Percentiles rank a stretch among this genome's conserved stretches.
These are phyloP conservation scores for Petrosia ficiformis DNA, from an alignment of 37 sponge, comb jelly and placozoan genomes.

Conservation along the genomic window DNA sequence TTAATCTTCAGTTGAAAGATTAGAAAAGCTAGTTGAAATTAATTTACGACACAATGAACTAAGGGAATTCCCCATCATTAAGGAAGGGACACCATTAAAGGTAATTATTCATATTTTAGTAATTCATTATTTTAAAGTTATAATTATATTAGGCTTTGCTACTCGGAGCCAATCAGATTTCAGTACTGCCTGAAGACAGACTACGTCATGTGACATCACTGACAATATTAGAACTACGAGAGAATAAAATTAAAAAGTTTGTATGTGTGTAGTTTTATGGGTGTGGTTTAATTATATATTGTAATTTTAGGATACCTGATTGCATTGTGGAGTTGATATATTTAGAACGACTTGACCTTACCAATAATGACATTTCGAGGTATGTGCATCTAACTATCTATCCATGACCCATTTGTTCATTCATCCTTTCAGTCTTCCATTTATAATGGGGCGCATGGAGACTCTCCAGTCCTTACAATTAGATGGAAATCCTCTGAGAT, in stretches of 20 bases:
- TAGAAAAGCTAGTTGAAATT: constrained; percentile 17
- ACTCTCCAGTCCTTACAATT: constrained; percentile 58
- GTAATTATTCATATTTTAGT: constrained; percentile 14
- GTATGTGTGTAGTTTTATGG: constrained; percentile 15
- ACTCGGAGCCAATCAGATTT: constrained; percentile 53
- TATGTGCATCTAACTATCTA: constrained; percentile 21
- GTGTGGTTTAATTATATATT: neutral
- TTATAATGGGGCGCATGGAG: constrained; percentile 62
- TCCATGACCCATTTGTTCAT: neutral
- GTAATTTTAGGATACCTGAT: constrained; percentile 58
- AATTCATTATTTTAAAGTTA: neutral
- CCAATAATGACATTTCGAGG: constrained; percentile 72
- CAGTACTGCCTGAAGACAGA: constrained; percentile 10
- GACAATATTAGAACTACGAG: constrained; percentile 66
- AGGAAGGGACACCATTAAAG: constrained; percentile 20
- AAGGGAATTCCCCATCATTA: constrained; percentile 18
- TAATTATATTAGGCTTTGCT: constrained; percentile 47
- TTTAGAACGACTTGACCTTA: constrained; percentile 73
- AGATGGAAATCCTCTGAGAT: constrained; percentile 76
- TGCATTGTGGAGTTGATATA: constrained; percentile 26
- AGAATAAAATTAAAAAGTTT: constrained; percentile 64
- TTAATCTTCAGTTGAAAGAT: constrained; percentile 18
- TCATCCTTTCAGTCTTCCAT: constrained; percentile 65
- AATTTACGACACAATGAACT: constrained; percentile 39
- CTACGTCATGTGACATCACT: constrained; percentile 25